Percentiles rank a stretch among this genome's conserved stretches.
Evolutionary conservation across 2,113 vertebrate species (phyloP).

Genomic region (Aspidoscelis tigris): DNA sequence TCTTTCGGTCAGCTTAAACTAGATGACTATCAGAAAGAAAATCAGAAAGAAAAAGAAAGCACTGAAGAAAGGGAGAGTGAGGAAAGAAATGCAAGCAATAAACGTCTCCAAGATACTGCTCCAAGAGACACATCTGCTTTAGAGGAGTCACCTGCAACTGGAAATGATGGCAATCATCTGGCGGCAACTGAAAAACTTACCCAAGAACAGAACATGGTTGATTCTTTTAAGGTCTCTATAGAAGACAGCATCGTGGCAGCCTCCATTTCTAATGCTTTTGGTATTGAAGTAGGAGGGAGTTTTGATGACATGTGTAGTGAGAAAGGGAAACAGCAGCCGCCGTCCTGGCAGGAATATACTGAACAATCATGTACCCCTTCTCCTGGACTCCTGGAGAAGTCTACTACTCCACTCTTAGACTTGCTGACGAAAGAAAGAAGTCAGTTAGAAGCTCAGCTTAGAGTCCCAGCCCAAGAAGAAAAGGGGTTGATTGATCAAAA

Average conservation of each 20-base stretch:
- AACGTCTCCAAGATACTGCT: constrained; percentile 62
- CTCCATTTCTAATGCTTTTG: constrained; percentile 50
- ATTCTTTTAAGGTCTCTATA: constrained; percentile 62
- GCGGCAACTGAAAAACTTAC: constrained; percentile 39
- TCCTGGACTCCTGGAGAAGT: constrained; percentile 61
- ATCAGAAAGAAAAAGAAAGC: constrained; percentile 58
- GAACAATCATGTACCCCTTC: constrained; percentile 66
- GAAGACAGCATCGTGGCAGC: constrained; percentile 48
- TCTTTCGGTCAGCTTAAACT: constrained; percentile 77
- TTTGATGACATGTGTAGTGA: constrained; percentile 68
- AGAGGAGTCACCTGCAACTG: constrained; percentile 58
- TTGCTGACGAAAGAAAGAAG: constrained; percentile 78
- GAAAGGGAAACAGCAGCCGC: constrained; percentile 70
- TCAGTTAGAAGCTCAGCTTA: constrained; percentile 75
- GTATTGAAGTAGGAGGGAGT: constrained; percentile 52
- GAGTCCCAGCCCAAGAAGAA: constrained; percentile 61
- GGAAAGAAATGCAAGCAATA: constrained; percentile 48
- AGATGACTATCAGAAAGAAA: constrained; percentile 64
- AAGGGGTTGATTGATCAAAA: constrained; percentile 67
- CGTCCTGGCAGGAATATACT: constrained; percentile 62
- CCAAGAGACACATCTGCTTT: constrained; percentile 33
- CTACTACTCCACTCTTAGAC: constrained; percentile 79
- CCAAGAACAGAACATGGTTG: constrained; percentile 58
- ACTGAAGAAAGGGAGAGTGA: constrained; percentile 59
- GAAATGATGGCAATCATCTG: constrained; percentile 37